These are phyloP conservation scores for Auanema sp. DNA, from an alignment of 2,888 invertebrate genomes.

Conservation along the genomic window DNA sequence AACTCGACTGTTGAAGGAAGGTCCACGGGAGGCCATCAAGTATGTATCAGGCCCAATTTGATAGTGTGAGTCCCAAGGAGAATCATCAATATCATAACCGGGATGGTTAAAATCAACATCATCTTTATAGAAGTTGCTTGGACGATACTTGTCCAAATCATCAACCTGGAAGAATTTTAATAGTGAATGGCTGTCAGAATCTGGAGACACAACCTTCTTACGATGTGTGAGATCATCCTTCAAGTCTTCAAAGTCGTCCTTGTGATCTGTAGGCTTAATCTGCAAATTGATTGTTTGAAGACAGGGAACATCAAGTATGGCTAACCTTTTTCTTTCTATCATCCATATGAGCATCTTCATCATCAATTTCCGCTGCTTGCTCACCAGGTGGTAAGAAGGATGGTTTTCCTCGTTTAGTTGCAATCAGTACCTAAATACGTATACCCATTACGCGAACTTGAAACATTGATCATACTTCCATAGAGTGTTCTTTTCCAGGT, in stretches of 20 bases:
- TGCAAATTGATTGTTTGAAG: slow-evolving; percentile 13
- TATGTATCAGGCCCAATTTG: slow-evolving; percentile 91
- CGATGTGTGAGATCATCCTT: slow-evolving; percentile 54
- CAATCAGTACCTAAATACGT: slow-evolving; percentile 45
- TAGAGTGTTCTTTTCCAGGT: slow-evolving; percentile 58
- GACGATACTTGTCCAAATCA: slow-evolving; percentile 47
- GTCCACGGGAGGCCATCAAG: slow-evolving; percentile 86
- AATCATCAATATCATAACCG: slow-evolving; percentile 59
- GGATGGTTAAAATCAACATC: slow-evolving; percentile 39
- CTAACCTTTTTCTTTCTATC: slow-evolving; percentile 36
- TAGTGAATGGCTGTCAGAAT: not conserved
- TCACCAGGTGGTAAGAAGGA: slow-evolving; percentile 46
- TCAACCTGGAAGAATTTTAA: slow-evolving; percentile 18
- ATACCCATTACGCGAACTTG: too few relatives aligned
- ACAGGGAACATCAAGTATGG: not conserved
- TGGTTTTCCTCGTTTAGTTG: slow-evolving; percentile 56
- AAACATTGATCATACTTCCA: too few relatives aligned
- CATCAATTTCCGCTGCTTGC: slow-evolving; percentile 41
- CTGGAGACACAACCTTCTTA: slow-evolving; percentile 19
- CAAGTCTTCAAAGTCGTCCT: slow-evolving; percentile 43
- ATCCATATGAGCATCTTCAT: slow-evolving; percentile 48
- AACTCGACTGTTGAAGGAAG: slow-evolving; percentile 80
- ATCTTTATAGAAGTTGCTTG: slow-evolving; percentile 55
- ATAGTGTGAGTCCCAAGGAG: slow-evolving; percentile 70
- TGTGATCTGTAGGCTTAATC: slow-evolving; percentile 27